Evolutionary conservation across 1,140 invertebrate species (phyloP).

Genomic region (Dryas iulia): DNA sequence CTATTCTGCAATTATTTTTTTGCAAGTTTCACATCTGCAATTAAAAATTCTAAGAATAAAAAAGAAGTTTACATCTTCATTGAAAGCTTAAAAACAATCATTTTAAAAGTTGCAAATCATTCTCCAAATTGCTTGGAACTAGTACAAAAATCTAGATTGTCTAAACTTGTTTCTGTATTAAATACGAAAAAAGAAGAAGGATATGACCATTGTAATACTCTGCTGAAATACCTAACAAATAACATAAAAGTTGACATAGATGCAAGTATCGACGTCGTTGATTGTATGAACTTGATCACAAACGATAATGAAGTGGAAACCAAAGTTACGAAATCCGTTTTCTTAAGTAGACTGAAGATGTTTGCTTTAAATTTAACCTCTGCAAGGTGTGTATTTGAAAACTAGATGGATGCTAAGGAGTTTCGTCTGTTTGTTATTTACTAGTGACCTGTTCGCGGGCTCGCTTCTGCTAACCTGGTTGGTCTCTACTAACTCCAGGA

Average conservation of each 20-base stretch:
- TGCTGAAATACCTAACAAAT: conserved; percentile 46
- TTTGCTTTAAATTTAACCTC: conserved; percentile 40
- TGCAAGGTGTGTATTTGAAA: conserved; percentile 48
- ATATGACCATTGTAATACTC: conserved; percentile 34
- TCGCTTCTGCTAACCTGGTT: too few relatives aligned
- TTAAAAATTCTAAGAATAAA: conserved; percentile 44
- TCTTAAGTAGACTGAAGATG: conserved; percentile 45
- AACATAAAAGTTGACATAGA: conserved; percentile 51
- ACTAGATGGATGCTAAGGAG: too few relatives aligned
- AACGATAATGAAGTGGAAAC: conserved; percentile 23
- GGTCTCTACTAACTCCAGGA: too few relatives aligned
- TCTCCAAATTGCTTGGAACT: conserved; percentile 30
- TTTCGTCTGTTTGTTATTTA: too few relatives aligned
- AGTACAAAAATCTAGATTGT: conserved; percentile 42
- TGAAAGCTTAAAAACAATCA: conserved; percentile 44
- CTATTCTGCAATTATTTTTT: conserved; percentile 64
- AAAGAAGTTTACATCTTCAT: conserved; percentile 44
- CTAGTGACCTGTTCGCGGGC: too few relatives aligned
- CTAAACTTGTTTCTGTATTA: conserved; percentile 49
- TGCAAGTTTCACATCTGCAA: conserved; percentile 47
- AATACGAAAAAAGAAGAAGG: conserved; percentile 50
- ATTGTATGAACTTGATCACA: conserved; percentile 44
- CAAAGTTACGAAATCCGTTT: conserved; percentile 27
- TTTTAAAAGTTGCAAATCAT: conserved; percentile 46
- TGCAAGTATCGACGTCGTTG: conserved; percentile 50